Percentiles rank a stretch among this genome's conserved stretches.
phyloP scores from a whole-genome alignment of 2,797 vertebrate genomes.

The Premnoplex brunnescens region DNA sequence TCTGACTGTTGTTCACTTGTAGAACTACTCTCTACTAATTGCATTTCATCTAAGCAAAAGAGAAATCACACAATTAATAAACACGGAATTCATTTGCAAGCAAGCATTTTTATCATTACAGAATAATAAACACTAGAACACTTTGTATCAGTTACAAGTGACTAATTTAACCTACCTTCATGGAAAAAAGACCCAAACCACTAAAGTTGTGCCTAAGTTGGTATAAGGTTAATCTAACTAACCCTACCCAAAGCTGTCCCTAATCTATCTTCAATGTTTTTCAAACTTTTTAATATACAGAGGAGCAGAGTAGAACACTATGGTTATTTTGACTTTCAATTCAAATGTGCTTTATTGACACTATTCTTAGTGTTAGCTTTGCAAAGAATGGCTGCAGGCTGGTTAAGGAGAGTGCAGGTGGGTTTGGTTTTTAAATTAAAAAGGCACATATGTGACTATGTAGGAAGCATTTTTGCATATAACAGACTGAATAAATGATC shows the following conservation, averaged over 20 bases:
- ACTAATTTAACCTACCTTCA: neutral
- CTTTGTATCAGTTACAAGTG: neutral
- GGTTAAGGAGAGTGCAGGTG: neutral
- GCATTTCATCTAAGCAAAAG: conserved; percentile 53
- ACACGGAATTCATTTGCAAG: neutral
- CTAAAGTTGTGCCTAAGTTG: neutral
- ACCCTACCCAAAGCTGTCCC: neutral
- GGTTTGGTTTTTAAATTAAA: neutral
- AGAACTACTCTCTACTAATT: conserved; percentile 21
- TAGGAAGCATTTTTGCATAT: neutral
- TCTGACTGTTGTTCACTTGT: conserved; percentile 44
- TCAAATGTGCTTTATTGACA: neutral
- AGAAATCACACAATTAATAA: neutral
- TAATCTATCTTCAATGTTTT: neutral
- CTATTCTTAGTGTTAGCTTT: neutral
- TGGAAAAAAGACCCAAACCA: neutral
- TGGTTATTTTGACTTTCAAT: neutral
- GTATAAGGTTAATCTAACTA: neutral
- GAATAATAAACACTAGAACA: neutral
- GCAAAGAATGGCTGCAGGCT: neutral
- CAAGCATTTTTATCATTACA: neutral
- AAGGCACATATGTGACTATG: rapidly evolving
- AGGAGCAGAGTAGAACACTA: neutral
- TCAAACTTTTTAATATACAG: neutral
- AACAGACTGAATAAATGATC: neutral